Percentiles rank a stretch among this genome's conserved stretches.
Conservation (phyloP, 2,888 invertebrate species). For the Amblyjoppa fuscipennis region DNA sequence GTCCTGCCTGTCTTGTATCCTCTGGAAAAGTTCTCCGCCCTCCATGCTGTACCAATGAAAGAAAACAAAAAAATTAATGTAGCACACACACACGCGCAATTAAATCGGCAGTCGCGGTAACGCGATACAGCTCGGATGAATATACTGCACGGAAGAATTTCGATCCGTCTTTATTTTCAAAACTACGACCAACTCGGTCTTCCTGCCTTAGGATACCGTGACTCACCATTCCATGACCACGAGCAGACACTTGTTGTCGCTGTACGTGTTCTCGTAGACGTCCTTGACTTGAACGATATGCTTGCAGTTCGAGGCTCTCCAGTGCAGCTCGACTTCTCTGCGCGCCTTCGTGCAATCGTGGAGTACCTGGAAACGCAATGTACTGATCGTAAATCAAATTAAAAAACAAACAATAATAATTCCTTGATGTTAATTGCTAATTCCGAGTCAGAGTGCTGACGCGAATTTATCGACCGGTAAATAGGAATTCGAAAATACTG, state of each 20-base stretch:
- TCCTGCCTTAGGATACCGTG: conserved; percentile 47
- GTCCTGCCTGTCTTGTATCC: conserved; percentile 97
- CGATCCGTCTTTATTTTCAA: conserved; percentile 22
- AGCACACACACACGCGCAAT: not conserved
- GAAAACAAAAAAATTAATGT: not conserved
- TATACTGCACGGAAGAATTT: conserved; percentile 18
- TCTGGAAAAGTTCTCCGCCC: conserved; percentile 98
- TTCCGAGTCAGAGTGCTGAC: not conserved
- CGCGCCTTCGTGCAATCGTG: conserved; percentile 97
- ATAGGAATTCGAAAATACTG: too few relatives aligned
- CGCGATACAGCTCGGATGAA: not conserved
- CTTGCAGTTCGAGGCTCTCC: conserved; percentile 95
- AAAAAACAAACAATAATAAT: not conserved
- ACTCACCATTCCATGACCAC: conserved; percentile 99
- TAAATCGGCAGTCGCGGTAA: not conserved
- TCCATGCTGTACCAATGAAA: conserved; percentile 91
- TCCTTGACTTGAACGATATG: conserved; percentile 97
- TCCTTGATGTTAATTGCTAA: not conserved
- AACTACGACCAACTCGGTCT: not conserved
- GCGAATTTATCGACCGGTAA: too few relatives aligned
- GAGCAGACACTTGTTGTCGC: conserved; percentile 95
- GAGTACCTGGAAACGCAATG: conserved; percentile 88
- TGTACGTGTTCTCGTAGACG: conserved; percentile 98
- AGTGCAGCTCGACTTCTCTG: conserved; percentile 98
- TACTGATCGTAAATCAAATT: conserved; percentile 12